These are phyloP conservation scores for Lysandra bellargus DNA, from an alignment of 2,888 invertebrate genomes.

Conservation along the genomic window DNA sequence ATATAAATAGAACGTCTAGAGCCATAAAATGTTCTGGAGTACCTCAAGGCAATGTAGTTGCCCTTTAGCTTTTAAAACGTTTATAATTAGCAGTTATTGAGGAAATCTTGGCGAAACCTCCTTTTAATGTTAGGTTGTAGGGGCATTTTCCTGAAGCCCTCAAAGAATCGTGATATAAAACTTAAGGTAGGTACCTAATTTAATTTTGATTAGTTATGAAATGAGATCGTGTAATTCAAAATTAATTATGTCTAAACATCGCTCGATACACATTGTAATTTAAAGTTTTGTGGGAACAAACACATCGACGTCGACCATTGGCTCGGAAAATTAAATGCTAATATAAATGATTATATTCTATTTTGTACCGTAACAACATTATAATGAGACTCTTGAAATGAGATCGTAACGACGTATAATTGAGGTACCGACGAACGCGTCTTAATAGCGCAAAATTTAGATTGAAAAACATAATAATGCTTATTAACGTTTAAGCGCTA, in stretches of 20 bases:
- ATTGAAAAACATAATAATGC: slow-evolving; percentile 30
- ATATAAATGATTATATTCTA: slow-evolving; percentile 73
- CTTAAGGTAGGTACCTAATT: neutral
- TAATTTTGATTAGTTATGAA: slow-evolving; percentile 14
- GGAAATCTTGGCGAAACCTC: neutral
- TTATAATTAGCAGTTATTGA: neutral
- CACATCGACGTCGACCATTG: slow-evolving; percentile 56
- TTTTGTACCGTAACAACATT: slow-evolving; percentile 73
- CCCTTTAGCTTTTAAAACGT: neutral
- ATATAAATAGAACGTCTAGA: neutral
- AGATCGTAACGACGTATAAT: slow-evolving; percentile 34
- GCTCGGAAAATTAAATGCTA: slow-evolving; percentile 78
- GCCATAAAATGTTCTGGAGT: neutral
- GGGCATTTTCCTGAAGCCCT: neutral
- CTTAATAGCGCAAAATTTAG: slow-evolving; percentile 31
- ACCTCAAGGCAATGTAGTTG: neutral
- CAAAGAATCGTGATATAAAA: slow-evolving; percentile 1
- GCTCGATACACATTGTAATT: slow-evolving; percentile 42
- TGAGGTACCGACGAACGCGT: slow-evolving; percentile 25
- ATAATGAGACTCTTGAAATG: slow-evolving; percentile 44
- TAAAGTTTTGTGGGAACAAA: slow-evolving; percentile 45
- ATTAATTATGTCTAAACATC: slow-evolving; percentile 43
- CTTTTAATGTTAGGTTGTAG: neutral
- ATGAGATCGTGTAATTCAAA: slow-evolving; percentile 34
- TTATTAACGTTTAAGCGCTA: slow-evolving; percentile 23